Percentiles rank a stretch among this genome's conserved stretches.
Evolutionary conservation across 1,140 invertebrate genomes (phyloP).

Genomic region (Zaprionus davidi): DNA sequence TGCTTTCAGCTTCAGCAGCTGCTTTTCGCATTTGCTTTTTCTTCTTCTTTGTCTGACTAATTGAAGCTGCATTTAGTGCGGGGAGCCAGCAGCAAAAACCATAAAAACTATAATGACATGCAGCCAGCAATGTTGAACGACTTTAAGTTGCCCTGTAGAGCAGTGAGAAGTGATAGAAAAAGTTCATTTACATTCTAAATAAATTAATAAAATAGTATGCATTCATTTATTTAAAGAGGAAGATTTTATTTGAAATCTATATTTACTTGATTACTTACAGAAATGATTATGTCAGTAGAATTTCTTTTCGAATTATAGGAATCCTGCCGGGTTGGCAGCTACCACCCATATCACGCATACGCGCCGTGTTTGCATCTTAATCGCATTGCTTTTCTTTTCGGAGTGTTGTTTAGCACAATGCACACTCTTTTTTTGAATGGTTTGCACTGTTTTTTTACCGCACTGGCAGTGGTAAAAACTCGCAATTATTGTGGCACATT

Average conservation of each 20-base stretch:
- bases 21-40: slow-evolving; percentile 14
- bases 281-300: not conserved
- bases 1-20: slow-evolving; percentile 40
- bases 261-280: not conserved
- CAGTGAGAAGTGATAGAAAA: no score
- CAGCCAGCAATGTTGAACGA: not conserved
- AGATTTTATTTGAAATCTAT: not conserved
- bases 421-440: slow-evolving; percentile 15
- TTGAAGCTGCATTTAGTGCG: slow-evolving; percentile 62
- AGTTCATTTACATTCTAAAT: not conserved
- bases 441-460: slow-evolving; percentile 9
- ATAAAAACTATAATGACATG: slow-evolving; percentile 24
- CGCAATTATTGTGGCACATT: slow-evolving; percentile 35
- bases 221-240: not conserved
- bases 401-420: slow-evolving; percentile 45
- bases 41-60: slow-evolving; percentile 49
- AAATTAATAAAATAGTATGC: not conserved
- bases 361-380: slow-evolving; percentile 24
- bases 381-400: slow-evolving; percentile 41
- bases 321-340: no score
- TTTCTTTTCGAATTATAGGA: no score
- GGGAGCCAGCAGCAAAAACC: slow-evolving; percentile 10
- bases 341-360: slow-evolving; percentile 4
- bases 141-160: not conserved
- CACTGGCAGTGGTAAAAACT: slow-evolving; percentile 37